A percentile compares a stretch with the other conserved stretches of the same genome.
Conservation (phyloP, 2,888 invertebrate genomes). For the Hemaris fuciformis region DNA sequence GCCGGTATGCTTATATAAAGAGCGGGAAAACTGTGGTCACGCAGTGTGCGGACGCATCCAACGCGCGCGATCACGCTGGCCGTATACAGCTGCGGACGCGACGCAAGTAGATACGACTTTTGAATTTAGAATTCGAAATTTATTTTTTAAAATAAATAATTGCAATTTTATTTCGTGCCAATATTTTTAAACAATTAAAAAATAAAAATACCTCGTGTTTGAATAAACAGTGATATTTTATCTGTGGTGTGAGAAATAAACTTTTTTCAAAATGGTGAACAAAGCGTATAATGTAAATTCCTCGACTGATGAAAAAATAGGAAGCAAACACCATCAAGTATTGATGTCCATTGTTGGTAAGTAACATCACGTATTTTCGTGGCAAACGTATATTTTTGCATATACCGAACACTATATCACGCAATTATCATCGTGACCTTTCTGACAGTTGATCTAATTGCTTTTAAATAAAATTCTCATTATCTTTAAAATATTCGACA, state of each 20-base stretch:
- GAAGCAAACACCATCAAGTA: slow-evolving; percentile 70
- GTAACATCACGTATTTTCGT: slow-evolving; percentile 28
- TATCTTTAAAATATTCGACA: background rate
- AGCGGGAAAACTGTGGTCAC: slow-evolving; percentile 15
- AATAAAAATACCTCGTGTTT: background rate
- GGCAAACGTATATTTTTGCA: too few relatives aligned
- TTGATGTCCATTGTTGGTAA: slow-evolving; percentile 73
- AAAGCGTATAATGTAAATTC: slow-evolving; percentile 61
- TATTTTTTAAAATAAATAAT: background rate
- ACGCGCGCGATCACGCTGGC: slow-evolving; percentile 12
- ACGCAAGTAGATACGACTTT: background rate
- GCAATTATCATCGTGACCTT: background rate
- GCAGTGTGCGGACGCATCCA: slow-evolving; percentile 22
- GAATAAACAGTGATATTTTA: background rate
- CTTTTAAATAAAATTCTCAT: background rate
- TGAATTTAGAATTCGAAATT: background rate
- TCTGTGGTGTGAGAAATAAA: slow-evolving; percentile 3
- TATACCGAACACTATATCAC: background rate
- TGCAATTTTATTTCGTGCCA: background rate
- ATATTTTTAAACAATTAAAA: background rate
- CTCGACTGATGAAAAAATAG: slow-evolving; percentile 34
- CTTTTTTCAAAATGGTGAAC: slow-evolving; percentile 58
- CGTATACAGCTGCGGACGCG: background rate
- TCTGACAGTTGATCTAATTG: too few relatives aligned
- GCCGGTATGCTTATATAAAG: slow-evolving; percentile 24